Evolutionary conservation across 2,797 vertebrate genomes (phyloP).

Genomic region (Tamandua tetradactyla): DNA sequence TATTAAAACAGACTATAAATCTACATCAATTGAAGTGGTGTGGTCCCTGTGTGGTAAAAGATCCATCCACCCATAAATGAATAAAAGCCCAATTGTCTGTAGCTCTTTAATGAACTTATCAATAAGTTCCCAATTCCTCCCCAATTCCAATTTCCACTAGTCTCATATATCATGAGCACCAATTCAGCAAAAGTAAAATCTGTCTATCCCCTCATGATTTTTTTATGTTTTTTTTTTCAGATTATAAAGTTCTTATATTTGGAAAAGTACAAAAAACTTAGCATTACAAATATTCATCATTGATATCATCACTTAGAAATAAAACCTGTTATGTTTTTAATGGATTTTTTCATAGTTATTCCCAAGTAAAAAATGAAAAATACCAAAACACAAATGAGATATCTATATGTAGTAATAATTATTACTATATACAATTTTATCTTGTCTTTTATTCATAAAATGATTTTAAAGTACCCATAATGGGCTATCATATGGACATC

Average conservation of each 20-base stretch:
- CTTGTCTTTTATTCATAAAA: not conserved
- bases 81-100: not conserved
- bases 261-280: not conserved
- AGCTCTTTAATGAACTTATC: not conserved
- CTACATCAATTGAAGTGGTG: not conserved
- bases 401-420: not conserved
- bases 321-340: not conserved
- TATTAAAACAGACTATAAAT: not conserved
- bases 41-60: accelerated
- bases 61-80: not conserved
- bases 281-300: not conserved
- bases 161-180: not conserved
- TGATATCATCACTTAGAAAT: not conserved
- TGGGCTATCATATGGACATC: not conserved
- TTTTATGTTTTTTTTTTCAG: not conserved
- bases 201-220: not conserved
- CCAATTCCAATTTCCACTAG: not conserved
- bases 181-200: not conserved
- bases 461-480: not conserved
- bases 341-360: not conserved
- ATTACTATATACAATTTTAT: not conserved
- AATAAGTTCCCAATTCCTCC: not conserved
- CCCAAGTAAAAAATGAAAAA: not conserved
- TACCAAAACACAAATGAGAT: not conserved
- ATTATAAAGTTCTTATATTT: not conserved